phyloP scores from a whole-genome alignment of 2,888 invertebrate genomes.

The Acrobasis consociella region DNA sequence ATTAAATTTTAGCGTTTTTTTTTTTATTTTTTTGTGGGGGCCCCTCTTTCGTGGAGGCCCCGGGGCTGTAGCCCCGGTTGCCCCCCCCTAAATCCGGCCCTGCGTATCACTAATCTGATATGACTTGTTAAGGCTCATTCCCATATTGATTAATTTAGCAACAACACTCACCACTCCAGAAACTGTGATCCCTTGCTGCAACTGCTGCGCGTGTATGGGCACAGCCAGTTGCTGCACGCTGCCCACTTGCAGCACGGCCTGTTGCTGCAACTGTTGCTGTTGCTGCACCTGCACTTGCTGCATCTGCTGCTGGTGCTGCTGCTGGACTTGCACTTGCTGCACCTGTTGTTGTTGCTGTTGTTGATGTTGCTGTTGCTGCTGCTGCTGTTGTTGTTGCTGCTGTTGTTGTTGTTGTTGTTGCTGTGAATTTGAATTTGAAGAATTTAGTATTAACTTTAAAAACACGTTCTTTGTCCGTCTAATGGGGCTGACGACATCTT shows the following conservation, averaged over 20 bases:
- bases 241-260: constrained; percentile 71
- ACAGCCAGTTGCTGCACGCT: constrained; percentile 72
- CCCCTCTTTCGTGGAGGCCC: no score
- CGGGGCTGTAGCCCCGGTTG: no score
- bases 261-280: constrained; percentile 58
- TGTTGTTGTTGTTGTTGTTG: constrained; percentile 36
- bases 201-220: constrained; percentile 66
- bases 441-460: not conserved
- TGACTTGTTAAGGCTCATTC: no score
- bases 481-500: no score
- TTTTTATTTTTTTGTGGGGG: no score
- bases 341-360: constrained; percentile 46
- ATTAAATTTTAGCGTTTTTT: no score
- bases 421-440: constrained; percentile 16
- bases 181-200: constrained; percentile 54
- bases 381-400: constrained; percentile 36
- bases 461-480: no score
- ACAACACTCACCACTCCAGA: constrained; percentile 37
- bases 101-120: no score
- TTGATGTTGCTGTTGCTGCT: constrained; percentile 48
- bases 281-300: constrained; percentile 44
- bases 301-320: constrained; percentile 46
- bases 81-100: no score
- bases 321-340: constrained; percentile 45
- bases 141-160: not conserved